A percentile compares a stretch with the other conserved stretches of the same genome.
Conservation (phyloP, 2,797 vertebrate species). For the Sebastes hubbsi region DNA sequence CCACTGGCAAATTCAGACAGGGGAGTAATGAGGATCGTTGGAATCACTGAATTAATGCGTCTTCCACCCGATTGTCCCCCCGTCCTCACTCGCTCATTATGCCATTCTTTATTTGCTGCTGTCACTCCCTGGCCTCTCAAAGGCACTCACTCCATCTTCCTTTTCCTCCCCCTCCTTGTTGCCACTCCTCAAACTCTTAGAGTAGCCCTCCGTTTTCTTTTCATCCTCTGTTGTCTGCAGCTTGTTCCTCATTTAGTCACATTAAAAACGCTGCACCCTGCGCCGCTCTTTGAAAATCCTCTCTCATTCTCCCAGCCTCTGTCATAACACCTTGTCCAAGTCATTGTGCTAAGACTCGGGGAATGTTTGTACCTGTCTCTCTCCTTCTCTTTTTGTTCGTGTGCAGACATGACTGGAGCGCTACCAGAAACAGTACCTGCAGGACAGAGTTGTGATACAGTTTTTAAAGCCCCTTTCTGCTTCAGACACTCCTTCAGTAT, state of each 20-base stretch:
- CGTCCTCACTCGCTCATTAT: conserved; percentile 46
- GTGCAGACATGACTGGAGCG: conserved; percentile 65
- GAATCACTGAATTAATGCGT: conserved; percentile 64
- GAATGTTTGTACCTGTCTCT: conserved; percentile 59
- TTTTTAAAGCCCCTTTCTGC: conserved; percentile 33
- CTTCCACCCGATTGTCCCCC: conserved; percentile 42
- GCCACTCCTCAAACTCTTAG: conserved; percentile 45
- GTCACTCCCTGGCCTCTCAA: conserved; percentile 41
- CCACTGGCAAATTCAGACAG: conserved; percentile 64
- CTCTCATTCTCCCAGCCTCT: conserved; percentile 49
- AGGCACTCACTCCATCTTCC: conserved; percentile 31
- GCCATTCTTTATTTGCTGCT: conserved; percentile 54
- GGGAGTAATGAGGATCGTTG: conserved; percentile 65
- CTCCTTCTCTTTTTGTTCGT: conserved; percentile 25
- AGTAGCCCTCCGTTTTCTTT: conserved; percentile 52
- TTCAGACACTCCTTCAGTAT: conserved; percentile 4
- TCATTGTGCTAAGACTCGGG: conserved; percentile 59
- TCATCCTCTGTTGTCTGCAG: conserved; percentile 52
- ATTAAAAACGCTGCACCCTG: conserved; percentile 62
- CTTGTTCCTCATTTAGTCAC: conserved; percentile 65
- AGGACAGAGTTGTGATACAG: conserved; percentile 57
- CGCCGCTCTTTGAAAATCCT: conserved; percentile 55
- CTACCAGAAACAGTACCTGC: conserved; percentile 58
- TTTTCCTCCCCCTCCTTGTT: background rate
- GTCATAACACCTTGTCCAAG: conserved; percentile 55